Conservation (phyloP, 2,113 vertebrate genomes). For the Galbula dea region DNA sequence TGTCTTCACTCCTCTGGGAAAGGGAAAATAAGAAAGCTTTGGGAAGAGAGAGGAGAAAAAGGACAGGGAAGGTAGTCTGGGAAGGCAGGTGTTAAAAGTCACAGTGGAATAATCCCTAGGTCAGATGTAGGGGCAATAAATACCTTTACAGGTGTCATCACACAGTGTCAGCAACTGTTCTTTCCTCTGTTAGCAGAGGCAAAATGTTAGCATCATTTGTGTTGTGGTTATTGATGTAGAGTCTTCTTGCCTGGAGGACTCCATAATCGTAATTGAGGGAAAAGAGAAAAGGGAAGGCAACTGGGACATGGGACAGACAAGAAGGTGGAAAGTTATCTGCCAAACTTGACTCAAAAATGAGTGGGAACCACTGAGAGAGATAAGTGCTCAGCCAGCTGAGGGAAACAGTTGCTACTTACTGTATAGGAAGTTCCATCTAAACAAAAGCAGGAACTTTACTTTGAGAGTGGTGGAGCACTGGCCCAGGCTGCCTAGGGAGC, state of each 20-base stretch:
- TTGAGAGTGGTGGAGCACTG: no score
- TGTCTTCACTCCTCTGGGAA: neutral
- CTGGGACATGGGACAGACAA: neutral
- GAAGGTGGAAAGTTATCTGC: neutral
- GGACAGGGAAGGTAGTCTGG: neutral
- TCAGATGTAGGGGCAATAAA: neutral
- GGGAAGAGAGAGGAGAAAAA: neutral
- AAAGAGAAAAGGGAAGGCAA: neutral
- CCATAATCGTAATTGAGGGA: neutral
- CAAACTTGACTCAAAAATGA: neutral
- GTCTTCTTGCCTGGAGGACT: neutral
- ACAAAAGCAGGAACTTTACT: no score
- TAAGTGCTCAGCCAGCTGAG: neutral
- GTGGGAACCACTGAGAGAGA: neutral
- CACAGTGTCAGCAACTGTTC: neutral
- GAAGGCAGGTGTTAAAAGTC: neutral
- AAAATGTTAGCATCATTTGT: neutral
- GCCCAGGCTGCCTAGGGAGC: no score
- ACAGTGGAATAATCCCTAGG: neutral
- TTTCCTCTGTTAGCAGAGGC: neutral
- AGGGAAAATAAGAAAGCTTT: neutral
- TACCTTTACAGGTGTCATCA: neutral
- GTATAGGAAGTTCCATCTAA: no score
- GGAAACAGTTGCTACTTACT: neutral
- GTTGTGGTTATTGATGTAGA: neutral